phyloP scores from a whole-genome alignment of 1,140 invertebrate species.

The Oryctes rhinoceros region DNA sequence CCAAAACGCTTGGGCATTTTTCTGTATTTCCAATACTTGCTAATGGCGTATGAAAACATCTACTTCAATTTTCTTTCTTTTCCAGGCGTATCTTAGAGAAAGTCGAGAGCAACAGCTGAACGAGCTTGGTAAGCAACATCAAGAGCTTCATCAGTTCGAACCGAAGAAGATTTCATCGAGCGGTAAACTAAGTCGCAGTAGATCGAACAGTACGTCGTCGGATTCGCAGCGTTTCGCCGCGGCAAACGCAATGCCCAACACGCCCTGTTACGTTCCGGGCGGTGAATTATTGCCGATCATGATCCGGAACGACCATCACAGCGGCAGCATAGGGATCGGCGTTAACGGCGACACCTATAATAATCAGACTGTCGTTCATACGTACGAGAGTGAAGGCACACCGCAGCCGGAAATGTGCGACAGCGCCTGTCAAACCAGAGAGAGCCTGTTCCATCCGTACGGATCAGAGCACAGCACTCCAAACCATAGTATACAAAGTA shows the following conservation, averaged over 20 bases:
- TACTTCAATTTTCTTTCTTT: slow-evolving; percentile 44
- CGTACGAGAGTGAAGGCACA: slow-evolving; percentile 59
- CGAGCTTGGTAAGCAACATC: slow-evolving; percentile 66
- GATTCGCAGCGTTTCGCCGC: slow-evolving; percentile 55
- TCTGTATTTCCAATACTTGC: no score
- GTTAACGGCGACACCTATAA: slow-evolving; percentile 57
- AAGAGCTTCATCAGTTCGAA: slow-evolving; percentile 49
- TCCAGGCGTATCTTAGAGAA: slow-evolving; percentile 80
- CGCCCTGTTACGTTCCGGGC: slow-evolving; percentile 63
- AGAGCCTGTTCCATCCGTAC: slow-evolving; percentile 70
- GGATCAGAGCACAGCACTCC: slow-evolving; percentile 52
- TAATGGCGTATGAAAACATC: no score
- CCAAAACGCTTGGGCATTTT: no score
- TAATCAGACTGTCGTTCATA: slow-evolving; percentile 50
- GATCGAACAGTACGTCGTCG: slow-evolving; percentile 54
- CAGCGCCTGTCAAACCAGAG: slow-evolving; percentile 80
- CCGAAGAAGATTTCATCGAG: slow-evolving; percentile 51
- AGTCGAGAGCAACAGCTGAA: slow-evolving; percentile 80
- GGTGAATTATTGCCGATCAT: slow-evolving; percentile 63
- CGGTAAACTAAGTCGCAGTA: slow-evolving; percentile 47
- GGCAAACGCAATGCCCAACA: slow-evolving; percentile 51
- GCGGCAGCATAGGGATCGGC: slow-evolving; percentile 41
- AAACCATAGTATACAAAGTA: slow-evolving; percentile 49
- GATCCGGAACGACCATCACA: slow-evolving; percentile 54
- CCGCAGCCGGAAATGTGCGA: slow-evolving; percentile 74